Evolutionary conservation across 2,797 vertebrate species (phyloP).

Genomic region (Gallinago solitaria): DNA sequence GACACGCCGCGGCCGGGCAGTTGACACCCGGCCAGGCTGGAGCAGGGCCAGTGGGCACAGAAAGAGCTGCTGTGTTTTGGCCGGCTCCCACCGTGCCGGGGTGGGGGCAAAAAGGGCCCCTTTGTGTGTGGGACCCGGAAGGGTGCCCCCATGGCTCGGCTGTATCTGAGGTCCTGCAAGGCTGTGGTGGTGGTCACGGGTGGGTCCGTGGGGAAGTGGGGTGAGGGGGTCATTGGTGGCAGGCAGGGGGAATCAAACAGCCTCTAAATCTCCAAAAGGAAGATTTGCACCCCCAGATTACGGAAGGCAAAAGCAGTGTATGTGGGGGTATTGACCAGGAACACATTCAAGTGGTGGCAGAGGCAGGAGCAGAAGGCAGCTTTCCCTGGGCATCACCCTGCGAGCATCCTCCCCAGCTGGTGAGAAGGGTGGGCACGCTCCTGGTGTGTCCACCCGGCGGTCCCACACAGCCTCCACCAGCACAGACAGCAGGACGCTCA

Average conservation of each 20-base stretch:
- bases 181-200: fast-evolving
- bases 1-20: not conserved
- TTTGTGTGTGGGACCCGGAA: not conserved
- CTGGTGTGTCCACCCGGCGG: fast-evolving
- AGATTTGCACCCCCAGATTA: not conserved
- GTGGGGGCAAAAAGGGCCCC: constrained; percentile 16
- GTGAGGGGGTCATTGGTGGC: not conserved
- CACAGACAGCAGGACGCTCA: not conserved
- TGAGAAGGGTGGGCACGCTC: not conserved
- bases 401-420: fast-evolving
- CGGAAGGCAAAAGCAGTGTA: not conserved
- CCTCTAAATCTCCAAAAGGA: not conserved
- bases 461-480: fast-evolving
- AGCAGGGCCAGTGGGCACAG: not conserved
- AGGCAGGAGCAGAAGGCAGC: not conserved
- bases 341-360: not conserved
- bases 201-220: not conserved
- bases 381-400: not conserved
- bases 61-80: constrained; percentile 30
- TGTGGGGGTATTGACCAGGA: fast-evolving
- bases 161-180: not conserved
- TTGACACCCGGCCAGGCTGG: constrained; percentile 54
- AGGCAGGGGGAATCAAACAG: not conserved
- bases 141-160: not conserved
- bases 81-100: fast-evolving